Evolutionary conservation across 2,113 vertebrate genomes (phyloP).

Genomic region (Tylochromis polylepis): DNA sequence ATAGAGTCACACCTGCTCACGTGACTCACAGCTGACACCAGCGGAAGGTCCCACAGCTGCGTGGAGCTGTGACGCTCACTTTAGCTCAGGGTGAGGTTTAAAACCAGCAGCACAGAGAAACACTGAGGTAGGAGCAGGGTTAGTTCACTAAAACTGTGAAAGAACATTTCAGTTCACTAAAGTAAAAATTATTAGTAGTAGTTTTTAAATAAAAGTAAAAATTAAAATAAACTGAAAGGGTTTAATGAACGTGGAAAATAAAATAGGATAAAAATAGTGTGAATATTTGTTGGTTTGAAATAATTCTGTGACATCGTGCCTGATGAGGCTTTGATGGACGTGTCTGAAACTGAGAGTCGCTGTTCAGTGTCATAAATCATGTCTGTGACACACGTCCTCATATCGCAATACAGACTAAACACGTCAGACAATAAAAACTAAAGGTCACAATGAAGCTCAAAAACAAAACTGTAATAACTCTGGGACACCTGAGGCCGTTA

Average conservation of each 20-base stretch:
- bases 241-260: background rate
- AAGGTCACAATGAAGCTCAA: background rate
- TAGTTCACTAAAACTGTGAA: background rate
- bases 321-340: background rate
- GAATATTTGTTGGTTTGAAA: background rate
- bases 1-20: background rate
- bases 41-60: background rate
- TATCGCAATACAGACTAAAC: background rate
- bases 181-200: background rate
- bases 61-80: background rate
- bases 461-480: background rate
- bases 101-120: background rate
- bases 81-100: background rate
- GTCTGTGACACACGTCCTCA: background rate
- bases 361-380: background rate
- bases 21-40: background rate
- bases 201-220: background rate
- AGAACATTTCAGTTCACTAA: background rate
- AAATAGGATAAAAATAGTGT: background rate
- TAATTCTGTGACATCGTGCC: background rate
- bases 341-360: background rate
- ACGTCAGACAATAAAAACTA: background rate
- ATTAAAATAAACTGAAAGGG: background rate
- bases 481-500: background rate
- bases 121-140: accelerated